Percentiles rank a stretch among this genome's conserved stretches.
phyloP scores from a whole-genome alignment of 2,113 vertebrate genomes.

The Bucco capensis region DNA sequence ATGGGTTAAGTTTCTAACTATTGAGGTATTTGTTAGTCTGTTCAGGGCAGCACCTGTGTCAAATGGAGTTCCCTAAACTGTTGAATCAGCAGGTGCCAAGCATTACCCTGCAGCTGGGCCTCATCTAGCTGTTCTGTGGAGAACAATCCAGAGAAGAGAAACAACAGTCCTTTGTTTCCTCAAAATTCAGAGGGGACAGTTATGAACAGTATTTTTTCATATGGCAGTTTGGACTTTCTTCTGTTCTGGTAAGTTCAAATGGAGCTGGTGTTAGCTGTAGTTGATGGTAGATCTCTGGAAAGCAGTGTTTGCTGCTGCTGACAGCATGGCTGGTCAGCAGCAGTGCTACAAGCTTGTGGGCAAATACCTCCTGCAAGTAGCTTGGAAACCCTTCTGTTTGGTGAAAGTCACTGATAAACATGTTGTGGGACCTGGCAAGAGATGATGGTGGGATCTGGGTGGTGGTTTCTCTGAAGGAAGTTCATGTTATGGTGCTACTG shows the following conservation, averaged over 20 bases:
- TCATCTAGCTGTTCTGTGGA: neutral
- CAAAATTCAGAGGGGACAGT: neutral
- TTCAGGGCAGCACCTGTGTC: neutral
- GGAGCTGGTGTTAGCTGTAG: neutral
- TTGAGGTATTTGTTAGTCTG: neutral
- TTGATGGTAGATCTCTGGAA: neutral
- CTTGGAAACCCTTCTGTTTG: neutral
- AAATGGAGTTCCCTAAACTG: neutral
- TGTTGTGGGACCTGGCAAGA: neutral
- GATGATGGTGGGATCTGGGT: neutral
- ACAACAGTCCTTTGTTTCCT: neutral
- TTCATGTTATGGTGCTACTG: neutral
- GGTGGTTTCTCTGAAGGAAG: neutral
- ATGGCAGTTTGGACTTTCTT: rapidly evolving
- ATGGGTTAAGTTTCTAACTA: neutral
- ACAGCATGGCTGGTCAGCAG: neutral
- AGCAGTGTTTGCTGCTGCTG: neutral
- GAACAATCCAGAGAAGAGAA: neutral
- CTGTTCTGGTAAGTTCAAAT: neutral
- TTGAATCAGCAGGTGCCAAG: neutral
- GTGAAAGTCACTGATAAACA: neutral
- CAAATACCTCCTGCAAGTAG: neutral
- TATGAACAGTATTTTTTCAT: rapidly evolving
- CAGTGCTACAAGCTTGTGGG: neutral
- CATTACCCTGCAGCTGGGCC: neutral